Evolutionary conservation across 2,888 invertebrate genomes (phyloP), one percentile per base, ranked within the genome.

Genomic region (Stenolophus ochropezus): DNA sequence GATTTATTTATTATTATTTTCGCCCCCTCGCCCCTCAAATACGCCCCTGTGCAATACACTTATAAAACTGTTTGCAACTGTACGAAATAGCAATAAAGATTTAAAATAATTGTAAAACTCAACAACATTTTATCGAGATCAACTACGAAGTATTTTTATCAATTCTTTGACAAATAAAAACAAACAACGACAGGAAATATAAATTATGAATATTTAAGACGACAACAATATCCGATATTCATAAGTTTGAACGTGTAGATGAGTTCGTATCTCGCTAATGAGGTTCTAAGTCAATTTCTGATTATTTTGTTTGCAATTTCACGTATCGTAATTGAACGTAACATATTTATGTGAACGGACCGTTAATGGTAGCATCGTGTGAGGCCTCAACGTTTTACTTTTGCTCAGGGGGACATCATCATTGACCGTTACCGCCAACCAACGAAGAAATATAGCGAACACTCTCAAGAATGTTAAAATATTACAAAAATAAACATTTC

Each of bases 291-390:
- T 16, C 56, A 18, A 20, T 42, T 11, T 56, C 56, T 56, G 21
- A 1, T 56, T 56, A 56, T 56, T 56, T 56, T 56, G 18, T 53
- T 53, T 53, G 53, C 53, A 53, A 53, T 53, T 53, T 20, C 8
- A 20, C 56, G 56, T 5, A 56, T 11, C 8, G 18, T 56, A 56
- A 20, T 18, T 56, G 18, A 18, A 21, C 56, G 21, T 56, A 56
- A 56, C 56, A 20, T 56, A 56, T 56, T 56, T 56, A 56, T 56
- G 56, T 56, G 5, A 18, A 56, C 20, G 56, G 18, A 20, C 56
- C 56, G 56, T 56, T 56, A 56, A 56, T 56, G 56, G 56, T 56
- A 56, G 20, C 56, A 20, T 56, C 56, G 56, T 56, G 56, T 56
- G 56, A 11, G 56, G 21, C 21, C 56, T 11, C 8, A 20, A 11